Percentiles rank a stretch among this genome's conserved stretches.
phyloP scores from a whole-genome alignment of 2,888 invertebrate genomes.

The Cerastis leucographa region DNA sequence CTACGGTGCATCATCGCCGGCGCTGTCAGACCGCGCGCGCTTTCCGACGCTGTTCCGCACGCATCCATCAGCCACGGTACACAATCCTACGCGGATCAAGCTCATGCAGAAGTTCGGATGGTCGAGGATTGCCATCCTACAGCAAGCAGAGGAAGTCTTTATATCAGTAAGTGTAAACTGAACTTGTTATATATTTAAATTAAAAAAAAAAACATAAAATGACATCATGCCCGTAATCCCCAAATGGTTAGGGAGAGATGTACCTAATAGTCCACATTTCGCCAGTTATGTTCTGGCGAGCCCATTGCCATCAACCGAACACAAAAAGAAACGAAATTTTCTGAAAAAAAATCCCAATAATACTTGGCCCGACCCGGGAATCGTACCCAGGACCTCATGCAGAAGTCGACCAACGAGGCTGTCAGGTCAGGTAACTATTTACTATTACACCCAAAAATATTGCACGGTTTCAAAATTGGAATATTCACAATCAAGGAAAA shows the following conservation, averaged over 20 bases:
- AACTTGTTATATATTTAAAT: not conserved
- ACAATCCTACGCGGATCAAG: slow-evolving; percentile 99
- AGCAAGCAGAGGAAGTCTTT: slow-evolving; percentile 99
- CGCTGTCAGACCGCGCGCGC: slow-evolving; percentile 98
- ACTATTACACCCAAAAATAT: not conserved
- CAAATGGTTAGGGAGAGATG: too few relatives aligned
- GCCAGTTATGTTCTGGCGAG: too few relatives aligned
- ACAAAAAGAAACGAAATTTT: too few relatives aligned
- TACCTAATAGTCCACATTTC: too few relatives aligned
- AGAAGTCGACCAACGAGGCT: too few relatives aligned
- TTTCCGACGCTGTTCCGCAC: slow-evolving; percentile 99
- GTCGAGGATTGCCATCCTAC: slow-evolving; percentile 99
- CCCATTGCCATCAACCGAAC: too few relatives aligned
- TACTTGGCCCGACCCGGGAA: too few relatives aligned
- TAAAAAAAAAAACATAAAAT: too few relatives aligned
- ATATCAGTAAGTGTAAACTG: slow-evolving; percentile 93
- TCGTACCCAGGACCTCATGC: too few relatives aligned
- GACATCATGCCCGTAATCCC: too few relatives aligned
- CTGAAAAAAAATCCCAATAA: too few relatives aligned
- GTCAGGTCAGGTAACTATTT: too few relatives aligned
- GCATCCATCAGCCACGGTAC: slow-evolving; percentile 99
- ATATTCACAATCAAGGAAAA: slow-evolving; percentile 23
- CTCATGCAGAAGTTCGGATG: slow-evolving; percentile 99
- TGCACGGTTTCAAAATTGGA: not conserved
- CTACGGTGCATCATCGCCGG: slow-evolving; percentile 99